Base-by-base conservation (phyloP, 1,140 invertebrate genomes). In the Eufriesea mexicana region DNA sequence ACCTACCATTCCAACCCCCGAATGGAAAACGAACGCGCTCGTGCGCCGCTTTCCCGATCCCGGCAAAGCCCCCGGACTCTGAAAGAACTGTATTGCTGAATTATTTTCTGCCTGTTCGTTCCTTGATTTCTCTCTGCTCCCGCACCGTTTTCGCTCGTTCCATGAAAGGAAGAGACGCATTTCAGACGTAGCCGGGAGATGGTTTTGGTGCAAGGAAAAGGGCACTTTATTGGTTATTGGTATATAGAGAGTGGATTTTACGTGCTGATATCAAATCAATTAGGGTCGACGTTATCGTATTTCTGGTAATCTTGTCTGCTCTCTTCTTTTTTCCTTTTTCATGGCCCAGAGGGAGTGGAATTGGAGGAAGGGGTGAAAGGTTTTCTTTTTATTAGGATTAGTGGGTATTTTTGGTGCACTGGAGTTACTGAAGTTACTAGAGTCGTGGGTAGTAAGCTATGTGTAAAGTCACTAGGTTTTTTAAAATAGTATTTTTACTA, bases 11-110 rank as follows among this genome's bases (percentile, higher is more conserved):
- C 23, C 59, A 2, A 2, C 14, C 18, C 16, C 42, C 20, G 47
- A 54, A 67, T 75, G 79, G 62, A 57, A 81, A 81, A 75, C 61
- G 70, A 73, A 72, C 59, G 49, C 70, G 47, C 25, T 25, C 45
- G 47, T 45, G 51, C 47, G 23, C 47, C 12, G 20, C 25, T 42
- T 54, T 25, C 8, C 10, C 18, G 59, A 59, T 9, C 18, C 28
- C n/a, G 5, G 28, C 6, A n/a, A 16, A n/a, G 23, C 18, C 64
- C 66, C 23, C 35, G 35, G 4, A 35, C 12, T 18, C 9, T 8
- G 20, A 25, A 76, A 64, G 74, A 61, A 51, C 47, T 64, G 18
- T 51, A 35, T 49, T 16, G 73, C 14, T 16, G 73, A 62, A 62
- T 75, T 64, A 64, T 61, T 75, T 75, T 62, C 57, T 47, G 70